Percentiles rank a stretch among this genome's conserved stretches.
These are phyloP conservation scores for Pyxicephalus adspersus DNA, from an alignment of 2,113 vertebrate genomes.

Conservation along the genomic window DNA sequence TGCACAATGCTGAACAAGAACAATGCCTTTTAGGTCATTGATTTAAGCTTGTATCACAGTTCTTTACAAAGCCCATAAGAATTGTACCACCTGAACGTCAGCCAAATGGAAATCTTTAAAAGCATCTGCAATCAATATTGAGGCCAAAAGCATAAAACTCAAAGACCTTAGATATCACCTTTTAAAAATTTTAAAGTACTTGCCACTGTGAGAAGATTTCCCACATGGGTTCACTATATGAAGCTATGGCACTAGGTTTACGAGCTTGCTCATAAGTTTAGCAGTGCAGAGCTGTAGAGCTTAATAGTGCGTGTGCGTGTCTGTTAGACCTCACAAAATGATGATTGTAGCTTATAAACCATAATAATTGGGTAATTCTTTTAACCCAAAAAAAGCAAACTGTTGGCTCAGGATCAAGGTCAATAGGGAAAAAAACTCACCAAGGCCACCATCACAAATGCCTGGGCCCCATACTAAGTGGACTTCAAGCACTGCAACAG, in stretches of 20 bases:
- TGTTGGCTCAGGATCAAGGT: too few relatives aligned
- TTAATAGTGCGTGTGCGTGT: conserved; percentile 24
- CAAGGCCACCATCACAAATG: too few relatives aligned
- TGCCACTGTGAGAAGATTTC: background rate
- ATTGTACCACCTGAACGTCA: background rate
- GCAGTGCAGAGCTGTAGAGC: background rate
- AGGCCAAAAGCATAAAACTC: conserved; percentile 7
- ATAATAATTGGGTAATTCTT: background rate
- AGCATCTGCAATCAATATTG: conserved; percentile 21
- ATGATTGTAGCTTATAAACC: conserved; percentile 20
- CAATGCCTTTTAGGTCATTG: conserved; percentile 23
- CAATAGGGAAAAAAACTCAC: too few relatives aligned
- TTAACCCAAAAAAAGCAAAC: too few relatives aligned
- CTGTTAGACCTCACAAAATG: conserved; percentile 1
- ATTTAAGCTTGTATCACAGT: background rate
- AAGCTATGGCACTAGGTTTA: background rate
- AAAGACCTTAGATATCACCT: conserved; percentile 20
- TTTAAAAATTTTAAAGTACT: background rate
- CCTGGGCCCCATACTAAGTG: too few relatives aligned
- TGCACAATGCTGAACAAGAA: conserved; percentile 19
- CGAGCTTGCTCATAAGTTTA: conserved; percentile 18
- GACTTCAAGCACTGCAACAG: too few relatives aligned
- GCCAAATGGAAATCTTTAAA: conserved; percentile 25
- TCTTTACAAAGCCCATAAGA: conserved; percentile 12
- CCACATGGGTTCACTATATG: conserved; percentile 12